Conservation (phyloP, 2,888 invertebrate genomes). For the Nomada hirtipes region DNA sequence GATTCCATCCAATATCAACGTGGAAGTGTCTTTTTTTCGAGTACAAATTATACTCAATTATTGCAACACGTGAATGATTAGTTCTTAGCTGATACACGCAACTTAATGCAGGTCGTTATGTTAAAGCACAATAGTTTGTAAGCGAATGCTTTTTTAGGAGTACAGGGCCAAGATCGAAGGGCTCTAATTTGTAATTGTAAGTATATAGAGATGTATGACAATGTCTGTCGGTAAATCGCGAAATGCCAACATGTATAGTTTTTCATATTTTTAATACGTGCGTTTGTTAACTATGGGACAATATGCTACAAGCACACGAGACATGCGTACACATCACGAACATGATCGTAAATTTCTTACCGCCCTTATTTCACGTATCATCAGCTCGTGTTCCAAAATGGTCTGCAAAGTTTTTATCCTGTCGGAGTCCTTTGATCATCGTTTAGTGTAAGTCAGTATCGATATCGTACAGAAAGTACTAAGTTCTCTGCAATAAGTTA, state of each 20-base stretch:
- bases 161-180: conserved; percentile 49
- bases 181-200: conserved; percentile 28
- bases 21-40: conserved; percentile 7
- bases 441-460: conserved; percentile 17
- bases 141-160: conserved; percentile 22
- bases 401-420: neutral
- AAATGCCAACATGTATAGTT: conserved; percentile 52
- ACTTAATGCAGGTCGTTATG: conserved; percentile 9
- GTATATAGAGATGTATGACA: conserved; percentile 18
- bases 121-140: conserved; percentile 43
- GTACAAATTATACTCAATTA: neutral
- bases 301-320: conserved; percentile 8
- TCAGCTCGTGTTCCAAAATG: neutral
- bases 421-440: conserved; percentile 37
- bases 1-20: neutral
- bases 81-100: conserved; percentile 14
- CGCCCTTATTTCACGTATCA: neutral
- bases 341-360: conserved; percentile 22
- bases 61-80: neutral
- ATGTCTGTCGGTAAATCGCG: conserved; percentile 6
- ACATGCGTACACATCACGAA: neutral
- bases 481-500: neutral
- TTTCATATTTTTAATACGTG: conserved; percentile 63
- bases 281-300: conserved; percentile 36
- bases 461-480: neutral